Base-by-base conservation (phyloP, 2,113 vertebrate species). In the Hystrix brachyura region DNA sequence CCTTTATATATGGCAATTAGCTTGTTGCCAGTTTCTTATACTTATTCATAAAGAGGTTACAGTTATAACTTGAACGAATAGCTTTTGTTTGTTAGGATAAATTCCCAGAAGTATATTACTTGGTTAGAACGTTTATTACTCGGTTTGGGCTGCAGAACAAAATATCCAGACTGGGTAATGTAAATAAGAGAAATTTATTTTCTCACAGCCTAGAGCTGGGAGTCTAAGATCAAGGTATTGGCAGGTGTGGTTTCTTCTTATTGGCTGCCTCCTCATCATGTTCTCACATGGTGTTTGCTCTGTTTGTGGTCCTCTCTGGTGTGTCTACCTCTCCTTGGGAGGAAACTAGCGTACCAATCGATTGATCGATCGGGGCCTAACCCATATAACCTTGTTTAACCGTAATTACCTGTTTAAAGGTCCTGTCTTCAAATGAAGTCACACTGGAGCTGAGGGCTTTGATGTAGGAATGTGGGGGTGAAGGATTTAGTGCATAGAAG, bases 291-390 rank as follows among this genome's bases (percentile, higher is more conserved):
- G 62, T 53, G 11, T 53, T 53, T 15, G 32, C 18, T 38, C 67
- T 14, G 18, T 21, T 12, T 48, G 8, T 9, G 0, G 2, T 15
- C 15, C 6, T 67, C 7, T 15, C 6, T n/a, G 34, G 19, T 19
- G 10, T 87, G 43, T 46, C 60, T 79, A 74, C 32, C 15, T 67
- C 60, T 43, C 14, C 57, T 1, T 38, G 38, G 38, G 19, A 92
- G 34, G 53, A 67, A 59, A 38, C 4, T 18, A 3, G 1, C 57
- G 8, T 53, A 2, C 38, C 38, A 38, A 38, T 38, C 38, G 38
- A 38, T 38, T 38, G 38, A 48, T 67, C 83, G 72, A 38, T 65
- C 64, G 65, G 23, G 17, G 21, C 27, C 13, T 53, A 13, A 12
- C 23, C 9, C 46, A 8, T n/a, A 25, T 32, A 55, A 48, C 82